Conservation (phyloP, 2,797 vertebrate genomes). For the Apodemus agrarius region DNA sequence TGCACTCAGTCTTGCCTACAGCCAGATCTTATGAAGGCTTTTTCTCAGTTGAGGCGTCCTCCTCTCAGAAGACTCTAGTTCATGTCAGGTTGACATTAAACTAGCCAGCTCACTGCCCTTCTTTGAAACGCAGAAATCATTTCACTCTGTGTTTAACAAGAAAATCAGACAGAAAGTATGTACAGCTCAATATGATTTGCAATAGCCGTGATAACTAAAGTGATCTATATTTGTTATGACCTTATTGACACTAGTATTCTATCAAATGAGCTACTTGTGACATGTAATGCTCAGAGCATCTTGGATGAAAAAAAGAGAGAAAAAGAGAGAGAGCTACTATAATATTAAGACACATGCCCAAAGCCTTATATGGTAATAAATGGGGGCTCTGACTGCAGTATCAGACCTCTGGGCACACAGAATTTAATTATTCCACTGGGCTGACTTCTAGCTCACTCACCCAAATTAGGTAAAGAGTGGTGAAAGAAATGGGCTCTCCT, state of each 20-base stretch:
- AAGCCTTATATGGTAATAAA: neutral
- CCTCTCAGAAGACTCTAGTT: neutral
- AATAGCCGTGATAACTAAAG: neutral
- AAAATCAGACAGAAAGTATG: neutral
- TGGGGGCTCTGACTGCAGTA: neutral
- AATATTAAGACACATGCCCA: neutral
- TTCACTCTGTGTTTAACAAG: neutral
- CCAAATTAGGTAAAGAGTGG: neutral
- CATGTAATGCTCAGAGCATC: neutral
- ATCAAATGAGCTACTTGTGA: neutral
- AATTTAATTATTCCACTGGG: neutral
- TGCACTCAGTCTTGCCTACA: neutral
- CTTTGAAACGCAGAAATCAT: neutral
- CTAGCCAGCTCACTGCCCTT: neutral
- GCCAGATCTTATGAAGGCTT: neutral
- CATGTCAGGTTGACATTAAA: neutral
- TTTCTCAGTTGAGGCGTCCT: neutral
- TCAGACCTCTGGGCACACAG: neutral
- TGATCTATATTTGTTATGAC: neutral
- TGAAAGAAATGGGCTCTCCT: neutral
- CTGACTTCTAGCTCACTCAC: neutral
- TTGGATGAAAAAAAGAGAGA: neutral
- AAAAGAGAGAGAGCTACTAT: neutral
- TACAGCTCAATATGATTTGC: neutral
- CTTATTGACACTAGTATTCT: neutral